Conservation (phyloP, 2,113 vertebrate genomes). For the Cisticola juncidis region DNA sequence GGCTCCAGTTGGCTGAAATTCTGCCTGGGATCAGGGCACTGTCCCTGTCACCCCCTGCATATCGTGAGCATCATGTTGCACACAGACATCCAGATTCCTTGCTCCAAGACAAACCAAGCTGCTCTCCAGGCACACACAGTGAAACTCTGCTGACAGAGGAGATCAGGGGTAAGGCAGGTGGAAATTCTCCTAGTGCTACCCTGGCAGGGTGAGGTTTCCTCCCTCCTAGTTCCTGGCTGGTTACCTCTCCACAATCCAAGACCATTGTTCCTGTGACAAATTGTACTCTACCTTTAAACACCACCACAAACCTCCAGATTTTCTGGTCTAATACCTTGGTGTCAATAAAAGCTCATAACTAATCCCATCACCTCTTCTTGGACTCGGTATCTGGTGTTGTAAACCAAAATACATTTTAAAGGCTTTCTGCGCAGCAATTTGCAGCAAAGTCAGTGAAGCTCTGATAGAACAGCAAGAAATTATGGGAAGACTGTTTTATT, state of each 20-base stretch:
- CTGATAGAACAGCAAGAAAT: constrained; percentile 4
- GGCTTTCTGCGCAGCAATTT: background rate
- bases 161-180: background rate
- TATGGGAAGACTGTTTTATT: constrained; percentile 18
- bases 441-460: background rate
- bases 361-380: background rate
- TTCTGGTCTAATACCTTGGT: background rate
- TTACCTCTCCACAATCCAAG: background rate
- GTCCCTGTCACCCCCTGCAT: background rate
- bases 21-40: background rate
- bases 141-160: background rate
- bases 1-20: background rate
- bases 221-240: background rate
- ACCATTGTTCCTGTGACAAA: accelerated
- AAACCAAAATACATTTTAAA: constrained; percentile 16
- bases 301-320: background rate
- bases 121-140: background rate
- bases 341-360: background rate
- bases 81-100: accelerated
- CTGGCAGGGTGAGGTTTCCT: background rate
- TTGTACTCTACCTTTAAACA: background rate
- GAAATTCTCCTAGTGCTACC: background rate
- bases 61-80: accelerated
- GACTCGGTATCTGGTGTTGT: background rate
- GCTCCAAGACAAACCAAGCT: background rate